Base-by-base conservation (phyloP, 2,888 invertebrate species). In the Yponomeuta evonymella region DNA sequence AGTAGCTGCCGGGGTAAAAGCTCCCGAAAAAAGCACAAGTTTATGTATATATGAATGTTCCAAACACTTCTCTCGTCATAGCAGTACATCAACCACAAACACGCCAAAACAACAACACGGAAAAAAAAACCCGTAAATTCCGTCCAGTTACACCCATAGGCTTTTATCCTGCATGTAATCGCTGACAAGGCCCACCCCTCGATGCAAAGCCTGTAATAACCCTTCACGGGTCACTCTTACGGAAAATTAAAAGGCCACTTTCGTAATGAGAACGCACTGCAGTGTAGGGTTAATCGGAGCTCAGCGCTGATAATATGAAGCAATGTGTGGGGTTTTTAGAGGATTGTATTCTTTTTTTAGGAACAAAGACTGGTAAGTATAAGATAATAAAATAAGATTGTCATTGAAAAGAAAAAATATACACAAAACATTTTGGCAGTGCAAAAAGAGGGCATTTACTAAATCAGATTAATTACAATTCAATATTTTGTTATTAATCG, bases 221-320 rank as follows among this genome's bases (percentile, higher is more conserved):
- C 33, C 36, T 63, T 36, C 29, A 30, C 29, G 70, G 70, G 76
- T 77, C 83, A 79, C 76, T 79, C 81, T 84, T 78, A 84, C 83
- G 83, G 87, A 85, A 87, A 88, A 88, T 89, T 89, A 88, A 88
- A 88, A 84, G 84, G 84, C 83, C 83, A 89, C 88, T 86, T 85
- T 82, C 83, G 79, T 88, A 88, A 88, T 88, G 85, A 86, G 80
- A 78, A 23, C 36, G 15, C 62, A 63, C 23, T 23, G 43, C 33
- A 70, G 70, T 62, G 63, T 63, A 33, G 65, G 65, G 51, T 58
- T 23, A 64, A 64, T 64, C 64, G 64, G 64, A 23, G 64, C 29
- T 64, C 30, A 23, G 64, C 64, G 64, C 64, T 64, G 23, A 64
- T 30, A 64, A 30, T 64, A 64, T 23, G 64, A 9, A 64, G 64